phyloP scores from a whole-genome alignment of 2,888 invertebrate genomes.

The Sericinus montela region DNA sequence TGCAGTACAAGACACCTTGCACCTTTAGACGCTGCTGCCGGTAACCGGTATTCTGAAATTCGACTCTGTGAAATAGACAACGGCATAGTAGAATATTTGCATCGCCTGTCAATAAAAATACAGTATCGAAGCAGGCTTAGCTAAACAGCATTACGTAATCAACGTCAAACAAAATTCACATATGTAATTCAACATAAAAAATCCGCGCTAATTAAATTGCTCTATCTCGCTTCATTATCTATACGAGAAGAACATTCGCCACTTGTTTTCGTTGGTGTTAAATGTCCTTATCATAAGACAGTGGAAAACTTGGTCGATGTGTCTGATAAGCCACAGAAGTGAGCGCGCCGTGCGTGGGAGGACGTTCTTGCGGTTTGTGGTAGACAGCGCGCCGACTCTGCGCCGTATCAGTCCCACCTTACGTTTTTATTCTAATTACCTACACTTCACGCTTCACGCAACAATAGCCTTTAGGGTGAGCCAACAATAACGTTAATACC shows the following conservation, averaged over 20 bases:
- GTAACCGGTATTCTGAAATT: too few species aligned
- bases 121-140: too few species aligned
- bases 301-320: conserved; percentile 7
- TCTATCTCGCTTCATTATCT: conserved; percentile 1
- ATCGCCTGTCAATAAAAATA: too few species aligned
- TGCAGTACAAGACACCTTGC: too few species aligned
- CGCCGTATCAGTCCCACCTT: background rate
- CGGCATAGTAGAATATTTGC: too few species aligned
- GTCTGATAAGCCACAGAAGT: background rate
- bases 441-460: background rate
- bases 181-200: too few species aligned
- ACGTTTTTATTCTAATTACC: background rate
- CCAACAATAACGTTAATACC: background rate
- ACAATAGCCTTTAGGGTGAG: background rate
- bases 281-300: background rate
- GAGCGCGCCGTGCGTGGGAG: too few species aligned
- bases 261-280: conserved; percentile 2
- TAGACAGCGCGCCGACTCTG: conserved; percentile 1
- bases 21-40: too few species aligned
- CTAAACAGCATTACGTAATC: too few species aligned
- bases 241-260: background rate
- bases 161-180: too few species aligned
- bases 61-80: too few species aligned
- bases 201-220: background rate
- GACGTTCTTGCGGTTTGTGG: background rate